These are phyloP conservation scores for Enteromius paludinosus DNA, from an alignment of 2,797 vertebrate genomes.

Conservation along the genomic window DNA sequence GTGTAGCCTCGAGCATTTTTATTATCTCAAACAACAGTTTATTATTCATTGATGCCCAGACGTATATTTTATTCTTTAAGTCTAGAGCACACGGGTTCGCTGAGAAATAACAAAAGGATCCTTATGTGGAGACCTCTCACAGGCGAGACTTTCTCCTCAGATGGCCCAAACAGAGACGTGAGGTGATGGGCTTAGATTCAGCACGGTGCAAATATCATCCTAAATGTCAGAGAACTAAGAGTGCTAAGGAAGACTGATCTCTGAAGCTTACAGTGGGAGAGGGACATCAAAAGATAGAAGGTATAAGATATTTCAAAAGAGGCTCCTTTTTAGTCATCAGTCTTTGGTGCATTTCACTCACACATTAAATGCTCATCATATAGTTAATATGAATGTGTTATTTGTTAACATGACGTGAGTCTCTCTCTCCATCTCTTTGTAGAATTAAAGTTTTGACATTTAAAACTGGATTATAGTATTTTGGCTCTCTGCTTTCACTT, in stretches of 20 bases:
- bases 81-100: conserved; percentile 19
- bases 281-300: conserved; percentile 2
- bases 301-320: conserved; percentile 3
- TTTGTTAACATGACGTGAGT: too few species aligned
- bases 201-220: conserved; percentile 35
- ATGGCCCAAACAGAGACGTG: conserved; percentile 4
- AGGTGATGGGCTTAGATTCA: conserved; percentile 39
- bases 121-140: conserved; percentile 26
- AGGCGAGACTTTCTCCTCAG: conserved; percentile 37
- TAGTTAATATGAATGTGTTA: background rate
- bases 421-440: background rate
- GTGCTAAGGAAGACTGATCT: conserved; percentile 16
- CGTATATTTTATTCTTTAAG: conserved; percentile 43
- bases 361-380: conserved; percentile 11
- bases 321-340: background rate
- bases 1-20: conserved; percentile 13
- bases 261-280: conserved; percentile 9
- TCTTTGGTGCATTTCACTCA: background rate
- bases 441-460: background rate
- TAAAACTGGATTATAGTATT: background rate
- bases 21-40: conserved; percentile 54
- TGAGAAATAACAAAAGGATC: conserved; percentile 44
- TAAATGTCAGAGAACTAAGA: conserved; percentile 53
- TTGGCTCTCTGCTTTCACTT: background rate
- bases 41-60: conserved; percentile 48